Percentiles rank a stretch among this genome's conserved stretches.
Evolutionary conservation across 2,113 vertebrate genomes (phyloP).

Genomic region (Dasyornis broadbenti): DNA sequence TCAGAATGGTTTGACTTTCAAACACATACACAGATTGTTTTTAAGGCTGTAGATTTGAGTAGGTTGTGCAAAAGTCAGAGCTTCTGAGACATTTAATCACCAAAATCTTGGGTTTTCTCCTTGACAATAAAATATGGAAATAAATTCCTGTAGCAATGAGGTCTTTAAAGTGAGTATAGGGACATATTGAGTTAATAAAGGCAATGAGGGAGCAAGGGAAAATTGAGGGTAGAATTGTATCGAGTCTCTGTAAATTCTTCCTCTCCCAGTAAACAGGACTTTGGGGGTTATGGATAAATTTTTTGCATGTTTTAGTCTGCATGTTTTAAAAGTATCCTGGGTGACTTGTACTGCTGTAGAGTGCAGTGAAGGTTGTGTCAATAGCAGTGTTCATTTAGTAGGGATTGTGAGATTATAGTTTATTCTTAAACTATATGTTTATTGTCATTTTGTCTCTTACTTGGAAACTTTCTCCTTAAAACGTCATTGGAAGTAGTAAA

Average conservation of each 20-base stretch:
- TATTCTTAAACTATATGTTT: background rate
- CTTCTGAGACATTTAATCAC: slow-evolving; percentile 33
- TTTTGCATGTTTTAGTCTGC: slow-evolving; percentile 24
- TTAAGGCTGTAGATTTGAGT: background rate
- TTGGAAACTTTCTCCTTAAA: background rate
- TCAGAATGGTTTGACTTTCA: background rate
- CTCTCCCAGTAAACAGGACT: slow-evolving; percentile 1
- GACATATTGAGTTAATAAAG: slow-evolving; percentile 51
- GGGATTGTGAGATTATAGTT: background rate
- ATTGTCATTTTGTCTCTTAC: background rate
- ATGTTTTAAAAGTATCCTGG: slow-evolving; percentile 5
- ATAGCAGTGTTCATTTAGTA: background rate
- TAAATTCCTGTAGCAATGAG: slow-evolving; percentile 14
- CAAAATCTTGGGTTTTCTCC: background rate
- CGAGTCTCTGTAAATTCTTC: slow-evolving; percentile 15
- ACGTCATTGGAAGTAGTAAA: slow-evolving; percentile 12
- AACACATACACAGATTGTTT: background rate
- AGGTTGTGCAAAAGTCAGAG: background rate
- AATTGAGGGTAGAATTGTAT: background rate
- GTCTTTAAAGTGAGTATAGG: background rate
- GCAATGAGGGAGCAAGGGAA: background rate
- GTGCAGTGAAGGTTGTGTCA: background rate
- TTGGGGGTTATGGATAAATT: background rate
- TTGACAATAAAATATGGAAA: slow-evolving; percentile 34
- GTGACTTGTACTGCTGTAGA: background rate